Evolutionary conservation across 2,888 invertebrate genomes (phyloP).

Genomic region (Drosophila aldrichi): DNA sequence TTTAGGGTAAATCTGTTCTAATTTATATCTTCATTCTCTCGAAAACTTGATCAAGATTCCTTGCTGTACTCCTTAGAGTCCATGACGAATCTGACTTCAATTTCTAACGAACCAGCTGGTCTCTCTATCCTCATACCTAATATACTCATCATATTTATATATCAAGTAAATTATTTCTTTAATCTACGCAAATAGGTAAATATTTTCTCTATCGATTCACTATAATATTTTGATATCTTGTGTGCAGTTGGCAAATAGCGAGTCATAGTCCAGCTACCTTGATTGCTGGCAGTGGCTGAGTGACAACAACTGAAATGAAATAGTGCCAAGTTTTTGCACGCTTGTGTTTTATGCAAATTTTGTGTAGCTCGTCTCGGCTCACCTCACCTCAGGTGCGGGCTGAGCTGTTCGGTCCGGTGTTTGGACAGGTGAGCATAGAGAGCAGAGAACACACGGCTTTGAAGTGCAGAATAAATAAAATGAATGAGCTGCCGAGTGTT

Average conservation of each 20-base stretch:
- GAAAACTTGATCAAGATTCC: too few species aligned
- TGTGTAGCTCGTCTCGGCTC: constrained; percentile 13
- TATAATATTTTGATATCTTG: not conserved
- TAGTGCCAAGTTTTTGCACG: constrained; percentile 69
- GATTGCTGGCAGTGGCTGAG: not conserved
- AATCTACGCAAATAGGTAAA: too few species aligned
- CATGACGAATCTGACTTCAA: too few species aligned
- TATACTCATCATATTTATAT: too few species aligned
- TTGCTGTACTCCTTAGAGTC: too few species aligned
- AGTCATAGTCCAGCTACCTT: not conserved
- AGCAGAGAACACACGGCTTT: constrained; percentile 59
- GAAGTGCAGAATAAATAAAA: constrained; percentile 77
- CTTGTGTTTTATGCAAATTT: constrained; percentile 76
- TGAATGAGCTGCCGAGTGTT: constrained; percentile 74
- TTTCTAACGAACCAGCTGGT: too few species aligned
- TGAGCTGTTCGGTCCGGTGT: constrained; percentile 51
- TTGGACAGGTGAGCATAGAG: constrained; percentile 69
- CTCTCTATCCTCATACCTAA: too few species aligned
- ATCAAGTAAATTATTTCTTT: too few species aligned
- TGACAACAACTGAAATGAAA: constrained; percentile 62
- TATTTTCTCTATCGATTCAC: not conserved
- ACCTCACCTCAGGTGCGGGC: constrained; percentile 15
- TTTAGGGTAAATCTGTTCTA: too few species aligned
- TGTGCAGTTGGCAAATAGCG: not conserved
- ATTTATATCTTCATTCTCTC: too few species aligned